Evolutionary conservation across 2,797 vertebrate genomes (phyloP).

Genomic region (Lutjanus campechanus): DNA sequence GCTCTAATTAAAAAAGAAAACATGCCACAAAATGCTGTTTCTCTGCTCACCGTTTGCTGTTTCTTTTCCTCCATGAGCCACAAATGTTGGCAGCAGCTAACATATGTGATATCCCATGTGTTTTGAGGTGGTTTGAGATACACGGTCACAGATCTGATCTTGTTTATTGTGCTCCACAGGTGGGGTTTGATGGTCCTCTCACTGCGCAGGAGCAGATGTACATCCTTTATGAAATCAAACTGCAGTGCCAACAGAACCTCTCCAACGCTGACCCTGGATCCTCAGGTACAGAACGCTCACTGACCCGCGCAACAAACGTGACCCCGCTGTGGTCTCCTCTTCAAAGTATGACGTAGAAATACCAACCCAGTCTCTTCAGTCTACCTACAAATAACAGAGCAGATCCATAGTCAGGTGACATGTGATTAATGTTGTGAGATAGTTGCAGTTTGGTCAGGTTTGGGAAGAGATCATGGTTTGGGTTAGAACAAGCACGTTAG

Average conservation of each 20-base stretch:
- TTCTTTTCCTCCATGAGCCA: not conserved
- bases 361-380: too few species aligned
- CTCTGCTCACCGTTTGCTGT: not conserved
- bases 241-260: conserved; percentile 90
- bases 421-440: too few species aligned
- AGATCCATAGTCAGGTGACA: too few species aligned
- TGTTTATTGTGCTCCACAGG: conserved; percentile 74
- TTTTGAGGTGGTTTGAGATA: not conserved
- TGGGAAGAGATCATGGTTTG: too few species aligned
- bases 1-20: not conserved
- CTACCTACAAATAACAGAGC: too few species aligned
- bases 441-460: too few species aligned
- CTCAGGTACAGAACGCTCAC: conserved; percentile 76
- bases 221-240: conserved; percentile 89
- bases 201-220: conserved; percentile 92
- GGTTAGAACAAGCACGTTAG: too few species aligned
- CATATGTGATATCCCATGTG: conserved; percentile 1
- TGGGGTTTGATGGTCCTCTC: conserved; percentile 85
- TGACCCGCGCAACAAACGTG: not conserved
- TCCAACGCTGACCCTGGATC: conserved; percentile 77
- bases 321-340: not conserved
- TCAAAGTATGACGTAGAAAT: too few species aligned
- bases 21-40: not conserved
- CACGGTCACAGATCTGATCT: conserved; percentile 14
- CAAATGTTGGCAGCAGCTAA: not conserved